Evolutionary conservation across 1,140 invertebrate genomes (phyloP).

Genomic region (Aphelenchoides avenae): DNA sequence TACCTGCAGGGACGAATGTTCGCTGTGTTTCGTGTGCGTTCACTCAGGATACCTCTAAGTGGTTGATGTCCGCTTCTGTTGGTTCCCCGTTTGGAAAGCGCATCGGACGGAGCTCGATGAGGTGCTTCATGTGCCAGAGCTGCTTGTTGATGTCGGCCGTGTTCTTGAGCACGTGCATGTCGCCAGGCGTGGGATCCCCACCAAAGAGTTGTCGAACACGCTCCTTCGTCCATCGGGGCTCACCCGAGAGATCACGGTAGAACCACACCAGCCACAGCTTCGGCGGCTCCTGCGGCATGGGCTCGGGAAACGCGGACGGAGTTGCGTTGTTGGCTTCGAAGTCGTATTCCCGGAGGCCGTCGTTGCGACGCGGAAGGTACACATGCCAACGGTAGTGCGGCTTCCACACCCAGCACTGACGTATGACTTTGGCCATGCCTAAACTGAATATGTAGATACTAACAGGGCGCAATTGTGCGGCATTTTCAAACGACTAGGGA

Average conservation of each 20-base stretch:
- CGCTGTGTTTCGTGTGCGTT: no score
- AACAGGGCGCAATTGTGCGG: no score
- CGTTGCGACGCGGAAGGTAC: constrained; percentile 43
- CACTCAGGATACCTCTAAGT: constrained; percentile 29
- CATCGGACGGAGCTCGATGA: constrained; percentile 47
- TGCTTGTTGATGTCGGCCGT: constrained; percentile 44
- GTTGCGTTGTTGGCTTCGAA: constrained; percentile 33
- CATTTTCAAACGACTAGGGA: no score
- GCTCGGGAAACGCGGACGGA: constrained; percentile 28
- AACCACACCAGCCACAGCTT: constrained; percentile 52
- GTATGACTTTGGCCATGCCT: constrained; percentile 30
- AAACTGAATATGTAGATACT: no score
- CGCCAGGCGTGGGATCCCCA: constrained; percentile 34
- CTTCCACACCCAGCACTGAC: constrained; percentile 38
- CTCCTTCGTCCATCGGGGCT: constrained; percentile 44
- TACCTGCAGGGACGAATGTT: no score
- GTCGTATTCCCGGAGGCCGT: constrained; percentile 43
- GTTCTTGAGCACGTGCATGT: constrained; percentile 49
- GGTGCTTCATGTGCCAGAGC: constrained; percentile 49
- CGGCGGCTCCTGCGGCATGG: constrained; percentile 30
- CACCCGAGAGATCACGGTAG: constrained; percentile 31
- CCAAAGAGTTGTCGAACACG: constrained; percentile 42
- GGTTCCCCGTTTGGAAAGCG: constrained; percentile 49
- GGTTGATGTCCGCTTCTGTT: constrained; percentile 37
- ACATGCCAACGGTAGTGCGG: constrained; percentile 39